Conservation (phyloP, 2,113 vertebrate genomes). For the Gymnogyps californianus region DNA sequence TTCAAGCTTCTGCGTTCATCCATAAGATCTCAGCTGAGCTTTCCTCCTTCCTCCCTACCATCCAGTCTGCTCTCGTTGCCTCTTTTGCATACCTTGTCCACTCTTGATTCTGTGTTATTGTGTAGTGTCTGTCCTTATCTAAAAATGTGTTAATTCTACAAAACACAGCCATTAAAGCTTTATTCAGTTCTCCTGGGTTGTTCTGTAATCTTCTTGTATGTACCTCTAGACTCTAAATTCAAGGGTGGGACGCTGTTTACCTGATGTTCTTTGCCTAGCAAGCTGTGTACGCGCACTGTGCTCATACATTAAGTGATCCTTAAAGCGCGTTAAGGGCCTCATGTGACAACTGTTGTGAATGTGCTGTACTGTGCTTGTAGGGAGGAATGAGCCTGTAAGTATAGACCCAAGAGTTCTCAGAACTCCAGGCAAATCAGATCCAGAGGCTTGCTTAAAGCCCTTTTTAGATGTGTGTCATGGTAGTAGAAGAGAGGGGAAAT, state of each 20-base stretch:
- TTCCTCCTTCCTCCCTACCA: background rate
- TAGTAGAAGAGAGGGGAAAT: background rate
- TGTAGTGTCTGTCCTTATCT: background rate
- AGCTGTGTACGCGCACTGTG: background rate
- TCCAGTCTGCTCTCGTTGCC: background rate
- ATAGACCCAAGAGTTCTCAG: background rate
- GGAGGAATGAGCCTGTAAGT: background rate
- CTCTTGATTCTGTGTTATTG: background rate
- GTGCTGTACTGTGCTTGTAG: background rate
- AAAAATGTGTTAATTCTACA: background rate
- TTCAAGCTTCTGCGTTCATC: background rate
- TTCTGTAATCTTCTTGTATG: background rate
- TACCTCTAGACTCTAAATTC: background rate
- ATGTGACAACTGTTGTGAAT: background rate
- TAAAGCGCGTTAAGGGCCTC: background rate
- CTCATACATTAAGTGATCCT: background rate
- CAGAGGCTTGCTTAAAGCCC: background rate
- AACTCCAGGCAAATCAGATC: background rate
- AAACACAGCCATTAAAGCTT: background rate
- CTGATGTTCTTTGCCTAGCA: background rate
- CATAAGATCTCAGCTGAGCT: background rate
- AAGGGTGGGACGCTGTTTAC: background rate
- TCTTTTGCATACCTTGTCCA: background rate
- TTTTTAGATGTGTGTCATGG: background rate
- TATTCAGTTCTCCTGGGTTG: background rate